phyloP scores from a whole-genome alignment of 2,797 vertebrate species.

The Gallirallus australis region DNA sequence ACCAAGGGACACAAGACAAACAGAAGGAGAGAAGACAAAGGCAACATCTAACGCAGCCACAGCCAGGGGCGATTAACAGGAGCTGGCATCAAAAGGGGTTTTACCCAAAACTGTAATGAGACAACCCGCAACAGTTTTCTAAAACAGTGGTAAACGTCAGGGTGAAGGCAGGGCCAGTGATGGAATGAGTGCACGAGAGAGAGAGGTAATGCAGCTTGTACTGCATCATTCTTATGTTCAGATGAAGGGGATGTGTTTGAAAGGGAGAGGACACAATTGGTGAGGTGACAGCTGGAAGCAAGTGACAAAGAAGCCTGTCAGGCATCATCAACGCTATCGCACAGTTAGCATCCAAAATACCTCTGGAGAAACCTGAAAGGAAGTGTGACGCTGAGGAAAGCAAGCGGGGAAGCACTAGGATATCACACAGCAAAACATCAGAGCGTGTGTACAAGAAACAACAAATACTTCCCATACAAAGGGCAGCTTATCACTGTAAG shows the following conservation, averaged over 20 bases:
- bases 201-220: neutral
- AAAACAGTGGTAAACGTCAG: neutral
- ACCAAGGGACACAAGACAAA: neutral
- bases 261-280: neutral
- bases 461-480: neutral
- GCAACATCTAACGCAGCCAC: neutral
- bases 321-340: neutral
- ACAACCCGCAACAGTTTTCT: neutral
- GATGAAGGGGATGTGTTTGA: neutral
- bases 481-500: neutral
- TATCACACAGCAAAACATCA: neutral
- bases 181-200: neutral
- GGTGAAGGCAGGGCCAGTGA: neutral
- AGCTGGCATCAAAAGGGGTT: neutral
- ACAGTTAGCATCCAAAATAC: neutral
- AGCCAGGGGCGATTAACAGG: neutral
- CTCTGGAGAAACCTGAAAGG: neutral
- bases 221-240: neutral
- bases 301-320: neutral
- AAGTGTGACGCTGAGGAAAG: neutral
- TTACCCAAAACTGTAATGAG: neutral
- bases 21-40: neutral
- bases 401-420: neutral
- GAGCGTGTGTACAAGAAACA: neutral
- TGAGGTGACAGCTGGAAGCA: neutral